A percentile compares a stretch with the other conserved stretches of the same genome.
phyloP scores from a whole-genome alignment of 1,140 invertebrate genomes.

The Cydia pomonella region DNA sequence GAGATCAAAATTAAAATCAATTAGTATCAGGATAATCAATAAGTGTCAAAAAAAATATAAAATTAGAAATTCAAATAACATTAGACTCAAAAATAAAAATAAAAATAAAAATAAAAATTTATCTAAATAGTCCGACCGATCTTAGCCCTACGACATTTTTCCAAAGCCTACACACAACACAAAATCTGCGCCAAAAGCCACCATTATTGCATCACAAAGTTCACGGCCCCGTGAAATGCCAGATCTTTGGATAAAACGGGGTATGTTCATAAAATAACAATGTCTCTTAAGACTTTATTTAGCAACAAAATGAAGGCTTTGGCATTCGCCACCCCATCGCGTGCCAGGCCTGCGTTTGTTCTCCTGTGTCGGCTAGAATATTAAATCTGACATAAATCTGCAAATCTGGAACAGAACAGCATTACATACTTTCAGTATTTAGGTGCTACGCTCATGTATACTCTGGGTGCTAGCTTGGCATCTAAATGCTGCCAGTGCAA shows the following conservation, averaged over 20 bases:
- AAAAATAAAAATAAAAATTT: no score
- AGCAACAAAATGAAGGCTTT: neutral
- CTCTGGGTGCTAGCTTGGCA: neutral
- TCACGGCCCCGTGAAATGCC: neutral
- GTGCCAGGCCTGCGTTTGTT: neutral
- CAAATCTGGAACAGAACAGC: neutral
- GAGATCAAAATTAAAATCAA: no score
- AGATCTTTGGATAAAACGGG: neutral
- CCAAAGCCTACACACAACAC: neutral
- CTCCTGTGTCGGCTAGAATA: neutral
- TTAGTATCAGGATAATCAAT: no score
- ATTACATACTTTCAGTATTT: neutral
- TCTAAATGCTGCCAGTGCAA: no score
- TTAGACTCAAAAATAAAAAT: no score
- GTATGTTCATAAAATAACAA: neutral
- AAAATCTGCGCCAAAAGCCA: neutral
- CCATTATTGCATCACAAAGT: conserved; percentile 14
- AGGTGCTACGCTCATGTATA: neutral
- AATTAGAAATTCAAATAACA: no score
- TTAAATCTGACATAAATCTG: conserved; percentile 11
- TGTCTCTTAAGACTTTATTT: neutral
- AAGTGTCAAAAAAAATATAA: no score
- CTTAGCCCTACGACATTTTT: neutral
- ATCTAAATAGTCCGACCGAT: no score
- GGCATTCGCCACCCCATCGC: neutral